Base-by-base conservation (phyloP, 2,797 vertebrate genomes). In the Dicrostonyx torquatus region DNA sequence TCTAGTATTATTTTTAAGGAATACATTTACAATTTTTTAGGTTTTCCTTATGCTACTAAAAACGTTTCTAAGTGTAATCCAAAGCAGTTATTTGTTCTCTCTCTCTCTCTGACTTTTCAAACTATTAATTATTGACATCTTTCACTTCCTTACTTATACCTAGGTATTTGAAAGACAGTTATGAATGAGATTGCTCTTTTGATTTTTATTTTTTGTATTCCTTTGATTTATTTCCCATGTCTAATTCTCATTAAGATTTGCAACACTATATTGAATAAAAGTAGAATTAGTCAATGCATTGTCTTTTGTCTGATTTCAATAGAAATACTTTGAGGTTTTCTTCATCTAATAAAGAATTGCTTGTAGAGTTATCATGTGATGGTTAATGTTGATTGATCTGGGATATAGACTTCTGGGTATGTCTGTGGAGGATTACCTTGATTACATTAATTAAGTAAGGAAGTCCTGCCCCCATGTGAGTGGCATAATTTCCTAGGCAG, bases 1-100 rank as follows among this genome's bases (percentile, higher is more conserved):
- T 87, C 94, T 96, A 94, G 94, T 96, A 92, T 97, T 82, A 95
- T 95, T 97, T 97, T 96, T 89, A 82, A 98, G 98, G 94, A 97
- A 97, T 93, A 95, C 92, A 94, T 58, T 64, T 64, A 89, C 93
- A 64, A 55, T 18, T 89, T 53, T 9, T 48, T 85, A 94, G 97
- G 15, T 91, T 91, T 97, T 97, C 93, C 85, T 97, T 97, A 95
- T 90, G 64, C 94, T 95, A 93, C 90, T 97, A 97, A 97, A 97
- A 97, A 87, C 93, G 95, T 95, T 93, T 97, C 86, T 89, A 97
- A 96, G 73, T 95, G 13, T 96, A 96, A 97, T 94, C 80, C 92
- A 97, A 97, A 91, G 95, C 26, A 17, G 87, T 72, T 89, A 88
- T 96, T 90, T 96, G 94, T 87, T 13, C 53, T 6, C 15, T 20